Evolutionary conservation across 2,888 invertebrate genomes (phyloP).

Genomic region (Ichneumoninae sp.): DNA sequence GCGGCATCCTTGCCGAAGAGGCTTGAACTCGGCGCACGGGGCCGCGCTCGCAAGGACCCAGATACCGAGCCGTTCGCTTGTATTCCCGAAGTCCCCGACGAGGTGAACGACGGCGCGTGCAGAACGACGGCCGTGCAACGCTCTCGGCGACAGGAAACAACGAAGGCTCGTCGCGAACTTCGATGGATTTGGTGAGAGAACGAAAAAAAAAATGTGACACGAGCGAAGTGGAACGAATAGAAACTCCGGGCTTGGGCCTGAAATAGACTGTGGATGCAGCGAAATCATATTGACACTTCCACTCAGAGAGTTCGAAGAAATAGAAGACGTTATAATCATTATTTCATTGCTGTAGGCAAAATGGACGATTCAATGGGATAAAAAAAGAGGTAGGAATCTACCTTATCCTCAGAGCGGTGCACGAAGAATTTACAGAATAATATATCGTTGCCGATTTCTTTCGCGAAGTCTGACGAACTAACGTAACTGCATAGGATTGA

Average conservation of each 20-base stretch:
- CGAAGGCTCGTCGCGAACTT: conserved; percentile 12
- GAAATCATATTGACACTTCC: conserved; percentile 14
- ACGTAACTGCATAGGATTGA: conserved; percentile 65
- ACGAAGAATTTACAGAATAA: not conserved
- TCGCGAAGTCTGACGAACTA: conserved; percentile 45
- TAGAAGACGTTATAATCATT: not conserved
- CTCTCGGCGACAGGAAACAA: conserved; percentile 38
- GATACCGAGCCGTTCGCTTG: conserved; percentile 13
- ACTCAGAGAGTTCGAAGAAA: not conserved
- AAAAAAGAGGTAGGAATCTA: not conserved
- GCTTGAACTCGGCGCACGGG: conserved; percentile 33
- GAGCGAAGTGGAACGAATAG: conserved; percentile 53
- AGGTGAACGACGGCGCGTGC: conserved; percentile 12
- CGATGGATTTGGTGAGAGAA: conserved; percentile 54
- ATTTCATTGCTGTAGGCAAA: not conserved
- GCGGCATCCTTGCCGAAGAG: conserved; percentile 78
- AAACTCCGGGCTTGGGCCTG: conserved; percentile 7
- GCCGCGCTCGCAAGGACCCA: conserved; percentile 48
- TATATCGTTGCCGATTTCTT: not conserved
- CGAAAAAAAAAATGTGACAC: conserved; percentile 29
- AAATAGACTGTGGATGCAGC: conserved; percentile 9
- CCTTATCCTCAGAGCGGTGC: not conserved
- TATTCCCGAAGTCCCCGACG: conserved; percentile 14
- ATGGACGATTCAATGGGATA: no score
- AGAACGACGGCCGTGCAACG: not conserved